phyloP scores from a whole-genome alignment of 2,797 vertebrate genomes.

The Acanthurus leucopareius region DNA sequence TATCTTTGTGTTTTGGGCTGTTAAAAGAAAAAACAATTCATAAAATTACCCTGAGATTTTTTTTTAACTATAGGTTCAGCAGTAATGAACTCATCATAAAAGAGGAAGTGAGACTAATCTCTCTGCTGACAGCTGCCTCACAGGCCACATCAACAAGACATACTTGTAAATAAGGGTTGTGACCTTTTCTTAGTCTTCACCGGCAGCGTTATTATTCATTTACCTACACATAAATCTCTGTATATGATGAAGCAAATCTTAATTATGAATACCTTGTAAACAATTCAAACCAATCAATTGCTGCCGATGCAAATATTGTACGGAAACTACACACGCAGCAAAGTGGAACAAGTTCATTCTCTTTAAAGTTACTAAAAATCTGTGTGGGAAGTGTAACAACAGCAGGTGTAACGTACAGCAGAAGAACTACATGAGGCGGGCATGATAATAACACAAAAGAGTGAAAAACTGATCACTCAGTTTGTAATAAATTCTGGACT shows the following conservation, averaged over 20 bases:
- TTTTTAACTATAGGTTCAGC: neutral
- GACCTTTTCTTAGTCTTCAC: neutral
- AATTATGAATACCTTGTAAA: neutral
- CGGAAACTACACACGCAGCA: neutral
- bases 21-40: neutral
- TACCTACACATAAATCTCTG: neutral
- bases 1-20: neutral
- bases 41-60: neutral
- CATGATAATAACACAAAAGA: neutral
- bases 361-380: slow-evolving; percentile 38
- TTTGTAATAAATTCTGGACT: slow-evolving; percentile 26
- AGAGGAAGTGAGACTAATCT: slow-evolving; percentile 28
- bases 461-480: slow-evolving; percentile 1
- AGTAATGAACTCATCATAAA: slow-evolving; percentile 14
- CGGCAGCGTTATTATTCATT: neutral
- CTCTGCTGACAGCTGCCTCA: slow-evolving; percentile 18
- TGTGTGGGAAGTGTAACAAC: slow-evolving; percentile 16
- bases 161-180: neutral
- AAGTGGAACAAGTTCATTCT: neutral
- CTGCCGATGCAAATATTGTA: neutral
- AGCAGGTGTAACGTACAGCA: slow-evolving; percentile 1
- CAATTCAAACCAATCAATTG: neutral
- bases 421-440: neutral
- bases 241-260: neutral
- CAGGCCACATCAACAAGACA: slow-evolving; percentile 25